Evolutionary conservation across 2,113 vertebrate genomes (phyloP).

Genomic region (Fulica atra): DNA sequence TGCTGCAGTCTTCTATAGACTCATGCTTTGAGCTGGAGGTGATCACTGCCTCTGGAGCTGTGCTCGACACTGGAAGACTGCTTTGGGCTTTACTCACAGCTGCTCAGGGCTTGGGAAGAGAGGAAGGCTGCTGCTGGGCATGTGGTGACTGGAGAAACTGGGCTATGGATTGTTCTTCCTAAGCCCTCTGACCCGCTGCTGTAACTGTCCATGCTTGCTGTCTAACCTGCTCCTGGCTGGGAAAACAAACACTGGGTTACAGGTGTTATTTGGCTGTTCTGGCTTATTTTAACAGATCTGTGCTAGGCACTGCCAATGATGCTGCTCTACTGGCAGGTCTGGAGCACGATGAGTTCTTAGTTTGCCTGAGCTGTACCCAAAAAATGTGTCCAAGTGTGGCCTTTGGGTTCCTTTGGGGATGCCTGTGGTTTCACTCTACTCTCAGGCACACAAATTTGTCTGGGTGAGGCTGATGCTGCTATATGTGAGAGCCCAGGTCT

Average conservation of each 20-base stretch:
- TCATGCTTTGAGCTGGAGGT: background rate
- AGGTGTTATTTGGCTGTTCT: background rate
- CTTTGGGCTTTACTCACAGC: background rate
- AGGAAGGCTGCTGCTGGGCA: background rate
- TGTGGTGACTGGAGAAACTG: background rate
- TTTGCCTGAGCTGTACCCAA: background rate
- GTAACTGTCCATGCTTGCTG: background rate
- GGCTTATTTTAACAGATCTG: background rate
- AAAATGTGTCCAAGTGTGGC: background rate
- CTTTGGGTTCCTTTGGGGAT: background rate
- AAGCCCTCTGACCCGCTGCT: background rate
- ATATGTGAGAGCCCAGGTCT: background rate
- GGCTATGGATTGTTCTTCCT: background rate
- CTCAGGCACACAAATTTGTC: background rate
- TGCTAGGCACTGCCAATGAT: background rate
- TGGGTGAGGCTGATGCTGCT: background rate
- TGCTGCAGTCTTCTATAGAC: background rate
- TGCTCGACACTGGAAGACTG: background rate
- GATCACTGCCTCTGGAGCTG: background rate
- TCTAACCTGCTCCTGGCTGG: background rate
- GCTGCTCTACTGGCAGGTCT: background rate
- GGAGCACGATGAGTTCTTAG: background rate
- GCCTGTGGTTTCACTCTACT: background rate
- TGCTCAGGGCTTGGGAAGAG: background rate
- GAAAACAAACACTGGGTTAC: background rate